Conservation (phyloP, 2,888 invertebrate species). For the Trisateles emortualis region DNA sequence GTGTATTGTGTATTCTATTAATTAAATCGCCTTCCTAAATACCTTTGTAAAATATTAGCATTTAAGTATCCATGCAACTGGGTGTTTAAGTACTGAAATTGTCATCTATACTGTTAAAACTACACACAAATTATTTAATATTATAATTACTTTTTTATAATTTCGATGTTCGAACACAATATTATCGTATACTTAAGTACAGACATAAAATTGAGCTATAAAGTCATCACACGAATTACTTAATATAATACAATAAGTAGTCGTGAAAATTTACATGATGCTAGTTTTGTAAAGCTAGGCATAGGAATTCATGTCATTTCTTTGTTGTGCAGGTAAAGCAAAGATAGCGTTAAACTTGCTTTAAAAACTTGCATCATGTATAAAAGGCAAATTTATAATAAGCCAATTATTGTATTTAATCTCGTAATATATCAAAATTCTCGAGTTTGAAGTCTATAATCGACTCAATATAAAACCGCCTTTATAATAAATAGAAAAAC, state of each 20-base stretch:
- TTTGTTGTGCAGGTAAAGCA: background rate
- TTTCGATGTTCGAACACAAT: slow-evolving; percentile 72
- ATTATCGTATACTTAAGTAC: slow-evolving; percentile 70
- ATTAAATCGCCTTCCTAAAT: no score
- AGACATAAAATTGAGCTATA: slow-evolving; percentile 78
- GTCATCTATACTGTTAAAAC: slow-evolving; percentile 26
- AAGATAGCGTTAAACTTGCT: background rate
- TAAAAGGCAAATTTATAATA: background rate
- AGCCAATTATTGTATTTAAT: background rate
- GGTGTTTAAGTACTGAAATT: slow-evolving; percentile 40
- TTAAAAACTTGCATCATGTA: background rate
- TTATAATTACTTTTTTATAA: slow-evolving; percentile 27
- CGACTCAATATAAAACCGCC: background rate
- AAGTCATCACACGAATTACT: slow-evolving; percentile 71
- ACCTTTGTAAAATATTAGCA: slow-evolving; percentile 39
- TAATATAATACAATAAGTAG: slow-evolving; percentile 68
- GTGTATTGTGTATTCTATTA: no score
- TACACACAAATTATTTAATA: slow-evolving; percentile 22
- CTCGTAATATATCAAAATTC: background rate
- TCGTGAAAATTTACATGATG: slow-evolving; percentile 54
- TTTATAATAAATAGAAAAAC: slow-evolving; percentile 51
- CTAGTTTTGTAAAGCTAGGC: background rate
- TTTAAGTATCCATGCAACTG: slow-evolving; percentile 37
- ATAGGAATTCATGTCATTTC: no score
- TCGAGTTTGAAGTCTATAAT: background rate